phyloP scores from a whole-genome alignment of 2,888 invertebrate genomes.

The Nemapogon koenigi region DNA sequence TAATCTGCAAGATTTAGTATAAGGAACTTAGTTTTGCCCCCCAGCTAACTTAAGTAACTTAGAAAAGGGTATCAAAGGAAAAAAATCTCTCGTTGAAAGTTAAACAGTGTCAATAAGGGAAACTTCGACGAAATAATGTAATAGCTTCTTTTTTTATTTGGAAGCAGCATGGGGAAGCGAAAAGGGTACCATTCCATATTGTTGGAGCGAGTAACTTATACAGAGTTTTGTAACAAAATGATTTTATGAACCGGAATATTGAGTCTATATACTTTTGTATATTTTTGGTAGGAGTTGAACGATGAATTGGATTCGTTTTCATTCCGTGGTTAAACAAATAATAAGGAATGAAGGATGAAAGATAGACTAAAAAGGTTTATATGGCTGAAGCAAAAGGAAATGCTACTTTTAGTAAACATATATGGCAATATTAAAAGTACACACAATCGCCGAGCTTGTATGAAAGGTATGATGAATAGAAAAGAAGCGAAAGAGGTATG shows the following conservation, averaged over 20 bases:
- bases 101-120: slow-evolving; percentile 7
- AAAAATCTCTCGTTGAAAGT: slow-evolving; percentile 7
- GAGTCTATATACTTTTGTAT: no score
- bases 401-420: no score
- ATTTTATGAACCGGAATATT: slow-evolving; percentile 9
- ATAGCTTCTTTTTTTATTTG: slow-evolving; percentile 6
- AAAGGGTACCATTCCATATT: slow-evolving; percentile 9
- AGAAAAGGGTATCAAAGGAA: slow-evolving; percentile 7
- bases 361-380: no score
- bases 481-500: no score
- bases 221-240: slow-evolving; percentile 6
- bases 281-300: no score
- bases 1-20: slow-evolving; percentile 5
- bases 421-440: no score
- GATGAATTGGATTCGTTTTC: no score
- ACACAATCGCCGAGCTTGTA: no score
- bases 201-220: slow-evolving; percentile 6
- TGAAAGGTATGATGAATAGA: no score
- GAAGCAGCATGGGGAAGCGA: neutral
- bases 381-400: no score
- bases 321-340: no score
- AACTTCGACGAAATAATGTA: slow-evolving; percentile 7
- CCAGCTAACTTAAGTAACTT: slow-evolving; percentile 6
- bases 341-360: no score
- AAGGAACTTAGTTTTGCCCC: slow-evolving; percentile 1